A percentile compares a stretch with the other conserved stretches of the same genome.
These are phyloP conservation scores for Bungarus multicinctus DNA, from an alignment of 2,113 vertebrate genomes.

Conservation along the genomic window DNA sequence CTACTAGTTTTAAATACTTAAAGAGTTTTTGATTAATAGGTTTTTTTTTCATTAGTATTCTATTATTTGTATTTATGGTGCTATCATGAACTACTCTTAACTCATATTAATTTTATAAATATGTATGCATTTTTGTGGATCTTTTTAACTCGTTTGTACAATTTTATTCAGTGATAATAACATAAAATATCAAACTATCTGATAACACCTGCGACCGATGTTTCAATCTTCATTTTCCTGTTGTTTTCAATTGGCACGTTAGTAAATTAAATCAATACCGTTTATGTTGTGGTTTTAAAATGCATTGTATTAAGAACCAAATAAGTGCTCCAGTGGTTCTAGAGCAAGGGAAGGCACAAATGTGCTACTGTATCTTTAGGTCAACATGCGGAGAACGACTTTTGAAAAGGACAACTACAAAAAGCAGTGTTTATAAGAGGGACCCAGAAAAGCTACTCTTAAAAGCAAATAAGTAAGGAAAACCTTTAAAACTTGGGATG, in stretches of 20 bases:
- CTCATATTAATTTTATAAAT: neutral
- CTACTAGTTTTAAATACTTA: neutral
- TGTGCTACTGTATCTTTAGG: neutral
- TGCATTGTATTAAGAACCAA: neutral
- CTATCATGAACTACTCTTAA: neutral
- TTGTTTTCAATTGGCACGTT: neutral
- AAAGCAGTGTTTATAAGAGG: neutral
- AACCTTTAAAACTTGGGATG: neutral
- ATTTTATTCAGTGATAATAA: neutral
- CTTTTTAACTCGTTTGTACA: neutral
- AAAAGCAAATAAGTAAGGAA: neutral
- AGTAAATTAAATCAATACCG: neutral
- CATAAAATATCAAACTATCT: neutral
- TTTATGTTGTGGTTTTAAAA: neutral
- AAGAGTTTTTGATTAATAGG: neutral
- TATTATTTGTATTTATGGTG: neutral
- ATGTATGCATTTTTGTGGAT: neutral
- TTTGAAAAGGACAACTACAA: neutral
- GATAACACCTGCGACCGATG: neutral
- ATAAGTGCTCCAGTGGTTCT: neutral
- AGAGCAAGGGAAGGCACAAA: neutral
- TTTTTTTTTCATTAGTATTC: neutral
- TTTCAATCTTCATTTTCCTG: neutral
- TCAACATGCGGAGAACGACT: neutral
- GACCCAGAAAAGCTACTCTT: neutral